Evolutionary conservation across 2,888 invertebrate species (phyloP), one percentile per base, ranked within the genome.

Genomic region (Eilema caniola): DNA sequence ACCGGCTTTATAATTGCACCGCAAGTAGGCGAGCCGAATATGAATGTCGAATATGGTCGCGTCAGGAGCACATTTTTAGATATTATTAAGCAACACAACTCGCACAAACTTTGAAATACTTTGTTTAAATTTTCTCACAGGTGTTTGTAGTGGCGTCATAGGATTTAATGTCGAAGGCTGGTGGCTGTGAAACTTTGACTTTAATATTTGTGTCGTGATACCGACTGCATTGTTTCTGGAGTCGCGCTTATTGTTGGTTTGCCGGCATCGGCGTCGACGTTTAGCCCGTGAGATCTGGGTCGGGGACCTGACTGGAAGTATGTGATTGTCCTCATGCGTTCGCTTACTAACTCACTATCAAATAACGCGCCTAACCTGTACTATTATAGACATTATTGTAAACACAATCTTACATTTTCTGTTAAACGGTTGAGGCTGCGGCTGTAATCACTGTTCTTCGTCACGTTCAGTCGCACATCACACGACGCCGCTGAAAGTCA

Each of bases 41-140:
- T 70, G 70, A 69, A 67, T 75, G 76, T 76, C 70, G 75, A 80
- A 81, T 82, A 78, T 76, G 74, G 72, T 83, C 82, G 81, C 80
- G 80, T 74, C 75, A 72, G 75, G 82, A 81, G 73, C 73, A 78
- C 74, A 83, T 82, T 81, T 79, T 80, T 75, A 75, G 68, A 74
- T 79, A 75, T 74, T 79, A 75, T 83, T 83, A 73, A 74, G 86
- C 83, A 87, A 88, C 83, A 80, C 81, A 77, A 80, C 80, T 83
- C 81, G 82, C 80, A 83, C 79, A 84, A 81, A 76, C 75, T 78
- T 79, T 72, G 79, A 86, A 85, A 85, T 75, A 88, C 91, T 90
- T 93, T 93, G 93, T 94, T 91, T 89, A 86, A 81, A 86, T 90
- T 88, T 94, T 95, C 95, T 91, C 95, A 95, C 95, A 94, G 90